Conservation (phyloP, 2,113 vertebrate genomes). For the Oceanodroma tethys region DNA sequence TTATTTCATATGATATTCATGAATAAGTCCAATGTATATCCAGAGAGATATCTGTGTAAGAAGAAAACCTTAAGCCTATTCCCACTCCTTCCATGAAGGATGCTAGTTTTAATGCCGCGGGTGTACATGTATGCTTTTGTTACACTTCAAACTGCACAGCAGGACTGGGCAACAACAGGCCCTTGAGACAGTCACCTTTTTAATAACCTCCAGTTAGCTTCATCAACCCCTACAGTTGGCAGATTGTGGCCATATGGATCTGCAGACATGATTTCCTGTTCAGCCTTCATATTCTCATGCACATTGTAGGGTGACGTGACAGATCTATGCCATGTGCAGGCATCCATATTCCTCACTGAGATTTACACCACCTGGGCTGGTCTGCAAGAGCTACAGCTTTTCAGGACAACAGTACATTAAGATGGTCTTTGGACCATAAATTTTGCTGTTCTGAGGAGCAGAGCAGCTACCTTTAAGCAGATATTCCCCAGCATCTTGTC, state of each 20-base stretch:
- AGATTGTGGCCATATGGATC: slow-evolving; percentile 36
- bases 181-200: not conserved
- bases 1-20: slow-evolving; percentile 58
- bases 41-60: not conserved
- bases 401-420: not conserved
- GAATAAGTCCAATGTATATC: slow-evolving; percentile 33
- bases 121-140: not conserved
- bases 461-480: not conserved
- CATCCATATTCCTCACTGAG: not conserved
- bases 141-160: not conserved
- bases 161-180: not conserved
- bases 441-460: not conserved
- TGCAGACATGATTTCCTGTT: slow-evolving; percentile 3
- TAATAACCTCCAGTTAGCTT: not conserved
- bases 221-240: not conserved
- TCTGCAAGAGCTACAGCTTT: not conserved
- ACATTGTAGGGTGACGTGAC: not conserved
- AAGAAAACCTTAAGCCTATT: slow-evolving; percentile 22
- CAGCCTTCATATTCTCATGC: not conserved
- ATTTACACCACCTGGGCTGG: not conserved
- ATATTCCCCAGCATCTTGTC: not conserved
- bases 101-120: not conserved
- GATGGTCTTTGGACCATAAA: not conserved
- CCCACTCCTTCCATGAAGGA: not conserved
- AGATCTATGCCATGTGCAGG: not conserved